These are phyloP conservation scores for Chelon labrosus DNA, from an alignment of 2,797 vertebrate genomes.

Conservation along the genomic window DNA sequence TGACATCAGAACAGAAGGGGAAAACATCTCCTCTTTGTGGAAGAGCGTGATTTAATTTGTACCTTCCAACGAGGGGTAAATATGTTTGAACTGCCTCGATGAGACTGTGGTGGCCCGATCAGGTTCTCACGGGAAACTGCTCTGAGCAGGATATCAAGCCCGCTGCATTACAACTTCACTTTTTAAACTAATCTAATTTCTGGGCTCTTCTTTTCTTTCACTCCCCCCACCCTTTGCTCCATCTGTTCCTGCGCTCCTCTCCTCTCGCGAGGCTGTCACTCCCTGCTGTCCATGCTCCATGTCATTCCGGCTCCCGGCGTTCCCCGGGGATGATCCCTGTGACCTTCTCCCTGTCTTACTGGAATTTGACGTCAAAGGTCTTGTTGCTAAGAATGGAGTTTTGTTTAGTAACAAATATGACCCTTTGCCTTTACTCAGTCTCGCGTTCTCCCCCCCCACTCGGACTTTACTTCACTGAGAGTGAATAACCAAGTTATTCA, in stretches of 20 bases:
- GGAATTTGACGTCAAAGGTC: constrained; percentile 93
- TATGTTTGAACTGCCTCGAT: constrained; percentile 97
- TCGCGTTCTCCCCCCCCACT: constrained; percentile 36
- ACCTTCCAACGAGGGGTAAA: constrained; percentile 99
- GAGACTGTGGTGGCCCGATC: constrained; percentile 85
- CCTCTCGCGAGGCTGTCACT: constrained; percentile 79
- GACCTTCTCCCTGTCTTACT: constrained; percentile 94
- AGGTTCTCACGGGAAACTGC: constrained; percentile 99
- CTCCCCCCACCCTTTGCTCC: constrained; percentile 82
- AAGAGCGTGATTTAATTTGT: constrained; percentile 99
- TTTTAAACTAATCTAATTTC: constrained; percentile 97
- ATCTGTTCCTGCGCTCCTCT: constrained; percentile 80
- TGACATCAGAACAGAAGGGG: constrained; percentile 99
- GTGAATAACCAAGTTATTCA: constrained; percentile 47
- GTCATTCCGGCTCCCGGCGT: constrained; percentile 83
- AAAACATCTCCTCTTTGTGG: constrained; percentile 99
- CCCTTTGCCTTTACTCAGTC: constrained; percentile 70
- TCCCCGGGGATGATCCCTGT: constrained; percentile 88
- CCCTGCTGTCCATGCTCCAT: constrained; percentile 79
- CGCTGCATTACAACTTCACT: constrained; percentile 90
- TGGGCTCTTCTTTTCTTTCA: constrained; percentile 87
- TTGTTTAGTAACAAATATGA: constrained; percentile 92
- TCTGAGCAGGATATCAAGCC: constrained; percentile 91
- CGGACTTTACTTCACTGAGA: constrained; percentile 35
- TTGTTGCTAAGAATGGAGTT: constrained; percentile 91